Evolutionary conservation across 2,888 invertebrate species (phyloP).

Genomic region (Leptothorax acervorum): DNA sequence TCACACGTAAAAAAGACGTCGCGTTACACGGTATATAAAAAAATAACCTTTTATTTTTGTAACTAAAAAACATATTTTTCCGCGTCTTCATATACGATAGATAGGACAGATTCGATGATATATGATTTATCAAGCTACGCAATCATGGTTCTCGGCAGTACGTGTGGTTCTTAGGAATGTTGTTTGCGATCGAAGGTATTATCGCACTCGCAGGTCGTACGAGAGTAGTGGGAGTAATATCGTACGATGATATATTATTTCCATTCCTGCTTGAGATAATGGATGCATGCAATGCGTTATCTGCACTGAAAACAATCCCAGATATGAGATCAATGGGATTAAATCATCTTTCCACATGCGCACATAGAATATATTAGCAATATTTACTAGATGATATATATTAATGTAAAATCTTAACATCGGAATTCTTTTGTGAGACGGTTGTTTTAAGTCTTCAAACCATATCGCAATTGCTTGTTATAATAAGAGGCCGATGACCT

Average conservation of each 20-base stretch:
- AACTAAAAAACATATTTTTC: neutral
- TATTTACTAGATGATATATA: neutral
- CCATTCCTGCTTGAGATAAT: constrained; percentile 74
- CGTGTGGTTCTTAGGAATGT: constrained; percentile 67
- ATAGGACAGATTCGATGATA: neutral
- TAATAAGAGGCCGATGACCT: constrained; percentile 41
- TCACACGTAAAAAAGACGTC: neutral
- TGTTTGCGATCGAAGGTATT: constrained; percentile 67
- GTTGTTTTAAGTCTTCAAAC: constrained; percentile 27
- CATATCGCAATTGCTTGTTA: constrained; percentile 36
- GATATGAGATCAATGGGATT: constrained; percentile 58
- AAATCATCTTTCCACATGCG: neutral
- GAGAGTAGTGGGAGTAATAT: constrained; percentile 62
- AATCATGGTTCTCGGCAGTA: constrained; percentile 48
- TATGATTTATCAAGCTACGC: constrained; percentile 47
- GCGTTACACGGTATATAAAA: neutral
- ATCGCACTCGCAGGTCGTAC: constrained; percentile 62
- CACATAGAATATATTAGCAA: neutral
- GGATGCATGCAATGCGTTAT: constrained; percentile 58
- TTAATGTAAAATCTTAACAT: neutral
- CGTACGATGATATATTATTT: constrained; percentile 73
- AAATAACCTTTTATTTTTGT: too few species aligned
- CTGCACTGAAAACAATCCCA: constrained; percentile 64
- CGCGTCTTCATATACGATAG: neutral
- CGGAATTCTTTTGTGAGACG: constrained; percentile 15